phyloP scores from a whole-genome alignment of 2,888 invertebrate species.

The Sphinx pinastri region DNA sequence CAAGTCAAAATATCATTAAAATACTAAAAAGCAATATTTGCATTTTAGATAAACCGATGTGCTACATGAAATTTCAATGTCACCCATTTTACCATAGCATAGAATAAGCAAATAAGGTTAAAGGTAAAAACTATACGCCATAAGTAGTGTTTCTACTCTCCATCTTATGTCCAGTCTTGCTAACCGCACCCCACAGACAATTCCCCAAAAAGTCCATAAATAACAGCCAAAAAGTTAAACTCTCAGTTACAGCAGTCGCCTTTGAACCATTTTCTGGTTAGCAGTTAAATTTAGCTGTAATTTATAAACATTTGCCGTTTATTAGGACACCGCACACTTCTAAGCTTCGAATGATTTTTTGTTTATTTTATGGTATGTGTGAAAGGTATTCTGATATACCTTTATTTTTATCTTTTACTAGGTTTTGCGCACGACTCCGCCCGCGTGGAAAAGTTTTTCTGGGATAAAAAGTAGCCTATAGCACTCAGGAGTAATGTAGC shows the following conservation, averaged over 20 bases:
- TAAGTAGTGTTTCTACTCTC: background rate
- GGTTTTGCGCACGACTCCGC: too few species aligned
- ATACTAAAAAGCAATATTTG: too few species aligned
- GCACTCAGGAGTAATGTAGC: too few species aligned
- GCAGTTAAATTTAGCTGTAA: slow-evolving; percentile 40
- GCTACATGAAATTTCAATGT: too few species aligned
- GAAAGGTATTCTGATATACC: background rate
- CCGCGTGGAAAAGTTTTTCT: too few species aligned
- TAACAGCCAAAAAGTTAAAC: slow-evolving; percentile 24
- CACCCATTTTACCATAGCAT: too few species aligned
- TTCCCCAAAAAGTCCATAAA: slow-evolving; percentile 26
- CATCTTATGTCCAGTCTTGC: background rate
- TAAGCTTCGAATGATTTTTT: slow-evolving; percentile 13
- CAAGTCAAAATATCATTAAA: too few species aligned
- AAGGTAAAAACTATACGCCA: too few species aligned
- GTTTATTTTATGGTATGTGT: background rate
- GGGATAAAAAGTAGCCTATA: too few species aligned
- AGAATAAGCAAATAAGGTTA: too few species aligned
- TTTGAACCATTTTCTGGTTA: slow-evolving; percentile 36
- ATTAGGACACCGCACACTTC: slow-evolving; percentile 44
- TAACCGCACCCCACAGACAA: slow-evolving; percentile 15
- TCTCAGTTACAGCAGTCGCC: slow-evolving; percentile 31
- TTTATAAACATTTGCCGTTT: slow-evolving; percentile 48
- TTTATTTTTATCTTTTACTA: background rate
- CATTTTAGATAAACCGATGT: too few species aligned